Evolutionary conservation across 1,140 invertebrate species (phyloP).

Genomic region (Ephestia elutella): DNA sequence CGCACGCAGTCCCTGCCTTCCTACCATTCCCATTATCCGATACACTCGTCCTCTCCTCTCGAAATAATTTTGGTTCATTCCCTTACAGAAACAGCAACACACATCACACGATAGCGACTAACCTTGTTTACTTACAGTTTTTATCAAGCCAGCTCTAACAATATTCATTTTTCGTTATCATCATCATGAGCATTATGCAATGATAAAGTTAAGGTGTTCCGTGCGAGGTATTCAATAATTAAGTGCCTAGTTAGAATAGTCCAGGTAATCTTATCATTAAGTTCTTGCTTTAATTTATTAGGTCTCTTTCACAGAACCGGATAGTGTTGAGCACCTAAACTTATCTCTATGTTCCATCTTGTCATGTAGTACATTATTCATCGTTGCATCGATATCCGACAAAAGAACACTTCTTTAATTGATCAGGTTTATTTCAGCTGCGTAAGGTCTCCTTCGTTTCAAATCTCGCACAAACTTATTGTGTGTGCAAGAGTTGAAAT

Average conservation of each 20-base stretch:
- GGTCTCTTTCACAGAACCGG: conserved; percentile 36
- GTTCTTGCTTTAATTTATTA: conserved; percentile 22
- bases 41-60: conserved; percentile 45
- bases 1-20: conserved; percentile 34
- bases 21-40: conserved; percentile 37
- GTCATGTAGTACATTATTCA: conserved; percentile 42
- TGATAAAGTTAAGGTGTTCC: conserved; percentile 70
- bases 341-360: conserved; percentile 51
- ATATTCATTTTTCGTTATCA: conserved; percentile 20
- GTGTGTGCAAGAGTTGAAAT: conserved; percentile 26
- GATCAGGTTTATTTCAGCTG: conserved; percentile 19
- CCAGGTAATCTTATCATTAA: conserved; percentile 35
- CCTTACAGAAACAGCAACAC: conserved; percentile 38
- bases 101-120: conserved; percentile 24
- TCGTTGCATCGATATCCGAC: conserved; percentile 19
- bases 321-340: conserved; percentile 61
- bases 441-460: conserved; percentile 16
- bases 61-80: conserved; percentile 56
- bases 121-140: neutral
- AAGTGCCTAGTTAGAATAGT: conserved; percentile 24
- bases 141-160: conserved; percentile 9
- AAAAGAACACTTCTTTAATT: conserved; percentile 7
- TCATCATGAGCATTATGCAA: conserved; percentile 42
- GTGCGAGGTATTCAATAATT: conserved; percentile 61
- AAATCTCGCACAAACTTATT: conserved; percentile 21